Evolutionary conservation across 2,113 vertebrate species (phyloP).

Genomic region (Ptilonorhynchus violaceus): DNA sequence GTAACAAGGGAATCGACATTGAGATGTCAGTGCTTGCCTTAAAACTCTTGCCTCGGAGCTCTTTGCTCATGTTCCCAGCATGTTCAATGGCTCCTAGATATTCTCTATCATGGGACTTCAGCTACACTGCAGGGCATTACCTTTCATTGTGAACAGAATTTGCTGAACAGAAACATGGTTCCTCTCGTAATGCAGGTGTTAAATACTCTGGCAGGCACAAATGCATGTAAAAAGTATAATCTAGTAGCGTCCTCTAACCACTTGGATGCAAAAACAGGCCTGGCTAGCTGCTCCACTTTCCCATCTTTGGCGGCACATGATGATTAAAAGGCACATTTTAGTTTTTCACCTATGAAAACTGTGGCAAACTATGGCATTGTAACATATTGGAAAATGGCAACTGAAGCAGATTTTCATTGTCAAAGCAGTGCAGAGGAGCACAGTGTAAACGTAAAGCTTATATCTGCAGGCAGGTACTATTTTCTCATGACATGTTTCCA

Average conservation of each 20-base stretch:
- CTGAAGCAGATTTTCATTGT: not conserved
- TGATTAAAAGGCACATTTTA: not conserved
- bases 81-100: not conserved
- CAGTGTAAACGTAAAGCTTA: not conserved
- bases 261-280: not conserved
- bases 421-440: not conserved
- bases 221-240: not conserved
- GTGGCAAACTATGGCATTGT: not conserved
- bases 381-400: not conserved
- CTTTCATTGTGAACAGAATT: not conserved
- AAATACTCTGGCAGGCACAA: not conserved
- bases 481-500: conserved; percentile 4
- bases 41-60: not conserved
- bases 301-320: not conserved
- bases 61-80: not conserved
- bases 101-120: not conserved
- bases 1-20: not conserved
- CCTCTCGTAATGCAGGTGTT: not conserved
- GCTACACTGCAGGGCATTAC: rapidly evolving
- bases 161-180: not conserved
- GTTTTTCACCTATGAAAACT: not conserved
- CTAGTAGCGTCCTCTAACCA: not conserved
- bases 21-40: not conserved
- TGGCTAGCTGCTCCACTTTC: not conserved
- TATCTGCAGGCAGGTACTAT: not conserved